Evolutionary conservation across 2,113 vertebrate species (phyloP).

Genomic region (Ranitomeya imitator): DNA sequence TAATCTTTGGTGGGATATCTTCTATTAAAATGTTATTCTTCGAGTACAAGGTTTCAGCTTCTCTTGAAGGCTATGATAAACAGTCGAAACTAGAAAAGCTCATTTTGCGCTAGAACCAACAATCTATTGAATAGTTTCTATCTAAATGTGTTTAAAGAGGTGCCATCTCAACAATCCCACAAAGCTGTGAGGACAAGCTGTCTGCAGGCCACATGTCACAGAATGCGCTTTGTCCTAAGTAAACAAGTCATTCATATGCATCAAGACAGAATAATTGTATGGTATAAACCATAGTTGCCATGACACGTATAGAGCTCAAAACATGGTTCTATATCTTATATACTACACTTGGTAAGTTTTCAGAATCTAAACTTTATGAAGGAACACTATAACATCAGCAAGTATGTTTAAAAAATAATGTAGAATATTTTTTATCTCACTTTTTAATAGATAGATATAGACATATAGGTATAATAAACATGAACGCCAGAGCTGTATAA

Average conservation of each 20-base stretch:
- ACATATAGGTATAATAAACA: too few relatives aligned
- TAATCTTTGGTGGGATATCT: constrained; percentile 30
- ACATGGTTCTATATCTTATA: constrained; percentile 68
- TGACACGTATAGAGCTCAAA: constrained; percentile 71
- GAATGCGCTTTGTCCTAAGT: constrained; percentile 70
- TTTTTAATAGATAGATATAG: neutral
- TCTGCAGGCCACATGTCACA: constrained; percentile 69
- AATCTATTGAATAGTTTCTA: constrained; percentile 48
- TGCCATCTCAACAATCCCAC: constrained; percentile 58
- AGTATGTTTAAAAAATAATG: neutral
- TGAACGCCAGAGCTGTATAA: too few relatives aligned
- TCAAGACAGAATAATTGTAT: constrained; percentile 76
- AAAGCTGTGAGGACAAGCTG: constrained; percentile 65
- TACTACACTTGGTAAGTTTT: neutral
- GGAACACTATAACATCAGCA: neutral
- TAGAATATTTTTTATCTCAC: neutral
- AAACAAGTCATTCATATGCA: constrained; percentile 71
- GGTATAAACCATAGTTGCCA: constrained; percentile 74
- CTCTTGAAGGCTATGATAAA: constrained; percentile 40
- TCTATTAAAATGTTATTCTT: constrained; percentile 29
- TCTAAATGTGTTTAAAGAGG: constrained; percentile 44
- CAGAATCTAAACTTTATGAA: too few relatives aligned
- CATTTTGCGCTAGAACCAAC: constrained; percentile 42
- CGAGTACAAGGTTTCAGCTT: constrained; percentile 6
- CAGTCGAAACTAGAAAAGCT: constrained; percentile 34